These are phyloP conservation scores for Heliocidaris tuberculata DNA, from an alignment of 35 echinoderm and acorn worm genomes.

Conservation along the genomic window DNA sequence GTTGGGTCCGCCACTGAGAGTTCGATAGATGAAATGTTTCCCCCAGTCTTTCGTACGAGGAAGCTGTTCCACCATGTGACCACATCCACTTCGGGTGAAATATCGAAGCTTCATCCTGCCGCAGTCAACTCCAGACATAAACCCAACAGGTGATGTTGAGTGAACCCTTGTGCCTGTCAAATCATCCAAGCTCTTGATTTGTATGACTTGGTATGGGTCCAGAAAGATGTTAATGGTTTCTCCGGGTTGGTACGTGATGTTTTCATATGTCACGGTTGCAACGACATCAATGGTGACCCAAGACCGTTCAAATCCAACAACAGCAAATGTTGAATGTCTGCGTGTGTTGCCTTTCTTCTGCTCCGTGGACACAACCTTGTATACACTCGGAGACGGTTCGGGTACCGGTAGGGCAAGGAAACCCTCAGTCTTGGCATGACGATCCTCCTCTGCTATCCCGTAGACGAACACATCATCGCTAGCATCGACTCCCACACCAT, in stretches of 20 bases:
- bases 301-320: not conserved
- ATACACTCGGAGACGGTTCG: not conserved
- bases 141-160: not conserved
- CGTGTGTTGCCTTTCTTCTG: not conserved
- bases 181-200: constrained; percentile 25
- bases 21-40: constrained; percentile 6
- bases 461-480: constrained; percentile 32
- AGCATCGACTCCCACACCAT: constrained; percentile 19
- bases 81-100: not conserved
- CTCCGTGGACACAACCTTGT: not conserved
- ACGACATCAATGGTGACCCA: not conserved
- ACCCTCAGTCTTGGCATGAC: not conserved
- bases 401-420: not conserved
- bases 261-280: not conserved
- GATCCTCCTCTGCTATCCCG: not conserved
- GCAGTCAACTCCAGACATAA: constrained; percentile 30
- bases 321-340: constrained; percentile 9
- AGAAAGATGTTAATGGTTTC: not conserved
- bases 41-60: constrained; percentile 8
- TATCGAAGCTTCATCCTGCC: constrained; percentile 12
- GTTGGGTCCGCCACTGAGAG: not conserved
- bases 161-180: not conserved
- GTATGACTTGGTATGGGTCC: not conserved
- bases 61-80: constrained; percentile 49
- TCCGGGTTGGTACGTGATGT: not conserved